Conservation (phyloP, 2,113 vertebrate species). For the Silurus meridionalis region DNA sequence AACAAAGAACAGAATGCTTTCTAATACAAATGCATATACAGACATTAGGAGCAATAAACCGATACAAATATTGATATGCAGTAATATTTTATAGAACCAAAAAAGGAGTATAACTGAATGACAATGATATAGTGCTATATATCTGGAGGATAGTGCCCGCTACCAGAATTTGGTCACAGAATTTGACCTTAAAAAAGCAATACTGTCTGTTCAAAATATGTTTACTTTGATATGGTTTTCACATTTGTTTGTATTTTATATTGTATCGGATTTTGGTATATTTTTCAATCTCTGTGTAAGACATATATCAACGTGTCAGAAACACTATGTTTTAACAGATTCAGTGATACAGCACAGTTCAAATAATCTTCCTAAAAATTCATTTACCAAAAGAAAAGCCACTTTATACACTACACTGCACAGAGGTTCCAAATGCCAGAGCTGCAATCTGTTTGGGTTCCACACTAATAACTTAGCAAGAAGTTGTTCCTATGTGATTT, state of each 20-base stretch:
- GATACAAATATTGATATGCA: neutral
- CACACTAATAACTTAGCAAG: conserved; percentile 46
- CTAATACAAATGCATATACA: neutral
- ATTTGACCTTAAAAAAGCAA: neutral
- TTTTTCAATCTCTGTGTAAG: neutral
- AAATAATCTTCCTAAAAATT: neutral
- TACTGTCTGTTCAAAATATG: neutral
- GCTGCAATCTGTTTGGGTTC: conserved; percentile 38
- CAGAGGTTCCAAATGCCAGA: neutral
- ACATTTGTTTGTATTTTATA: neutral
- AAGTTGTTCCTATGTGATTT: conserved; percentile 45
- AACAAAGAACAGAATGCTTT: neutral
- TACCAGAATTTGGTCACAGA: neutral
- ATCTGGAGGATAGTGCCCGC: neutral
- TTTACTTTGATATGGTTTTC: neutral
- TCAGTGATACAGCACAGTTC: neutral
- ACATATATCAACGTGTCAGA: neutral
- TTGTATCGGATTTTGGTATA: neutral
- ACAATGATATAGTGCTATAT: neutral
- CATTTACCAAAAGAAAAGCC: conserved; percentile 8
- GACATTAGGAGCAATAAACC: neutral
- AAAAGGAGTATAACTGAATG: neutral
- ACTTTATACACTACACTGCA: conserved; percentile 26
- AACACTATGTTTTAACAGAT: neutral
- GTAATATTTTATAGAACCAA: neutral